Evolutionary conservation across 1,140 invertebrate genomes (phyloP).

Genomic region (Tribolium madens): DNA sequence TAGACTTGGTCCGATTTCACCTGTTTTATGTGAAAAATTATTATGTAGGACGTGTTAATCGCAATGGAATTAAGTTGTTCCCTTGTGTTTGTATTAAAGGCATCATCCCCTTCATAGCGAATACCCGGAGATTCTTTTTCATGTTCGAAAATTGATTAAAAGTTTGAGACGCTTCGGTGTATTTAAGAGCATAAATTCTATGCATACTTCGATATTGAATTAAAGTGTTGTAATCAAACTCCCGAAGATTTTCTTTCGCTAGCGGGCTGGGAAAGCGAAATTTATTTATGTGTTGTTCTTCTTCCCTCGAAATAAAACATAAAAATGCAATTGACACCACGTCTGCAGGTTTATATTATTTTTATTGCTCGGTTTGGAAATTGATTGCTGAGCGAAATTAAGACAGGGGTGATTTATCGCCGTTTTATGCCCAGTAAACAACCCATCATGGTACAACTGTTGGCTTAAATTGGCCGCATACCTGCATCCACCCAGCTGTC

Average conservation of each 20-base stretch:
- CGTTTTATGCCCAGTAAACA: slow-evolving; percentile 56
- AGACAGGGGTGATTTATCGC: slow-evolving; percentile 60
- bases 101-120: slow-evolving; percentile 17
- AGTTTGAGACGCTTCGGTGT: slow-evolving; percentile 62
- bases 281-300: slow-evolving; percentile 62
- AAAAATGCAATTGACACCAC: slow-evolving; percentile 64
- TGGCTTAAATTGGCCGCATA: slow-evolving; percentile 62
- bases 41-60: slow-evolving; percentile 29
- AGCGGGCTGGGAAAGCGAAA: slow-evolving; percentile 50
- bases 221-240: slow-evolving; percentile 65
- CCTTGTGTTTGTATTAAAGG: slow-evolving; percentile 32
- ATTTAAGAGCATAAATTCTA: slow-evolving; percentile 65
- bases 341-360: slow-evolving; percentile 62
- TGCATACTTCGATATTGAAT: slow-evolving; percentile 66
- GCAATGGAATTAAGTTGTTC: background rate
- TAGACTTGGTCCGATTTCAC: no score
- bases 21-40: background rate
- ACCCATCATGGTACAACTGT: background rate
- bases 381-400: slow-evolving; percentile 60
- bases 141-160: slow-evolving; percentile 65
- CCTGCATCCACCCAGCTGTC: slow-evolving; percentile 60
- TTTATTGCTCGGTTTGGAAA: slow-evolving; percentile 55
- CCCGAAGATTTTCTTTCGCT: slow-evolving; percentile 54
- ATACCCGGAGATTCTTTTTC: slow-evolving; percentile 60
- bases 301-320: slow-evolving; percentile 57